These are phyloP conservation scores for Parnassius mnemosyne DNA, from an alignment of 2,888 invertebrate genomes.

Conservation along the genomic window DNA sequence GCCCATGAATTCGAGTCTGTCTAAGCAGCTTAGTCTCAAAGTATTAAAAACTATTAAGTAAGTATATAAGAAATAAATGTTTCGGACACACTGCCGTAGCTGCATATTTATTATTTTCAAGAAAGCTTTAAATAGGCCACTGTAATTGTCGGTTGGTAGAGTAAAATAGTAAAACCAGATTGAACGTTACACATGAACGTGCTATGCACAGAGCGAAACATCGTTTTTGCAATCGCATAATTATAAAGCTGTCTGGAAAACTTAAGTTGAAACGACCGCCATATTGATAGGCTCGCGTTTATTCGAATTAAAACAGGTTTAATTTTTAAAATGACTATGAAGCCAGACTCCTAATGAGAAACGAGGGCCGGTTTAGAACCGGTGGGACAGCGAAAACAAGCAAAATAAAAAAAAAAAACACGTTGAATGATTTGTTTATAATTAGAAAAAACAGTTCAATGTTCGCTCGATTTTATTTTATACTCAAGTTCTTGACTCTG, in stretches of 20 bases:
- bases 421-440: slow-evolving; percentile 1
- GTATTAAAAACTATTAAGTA: no score
- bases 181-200: slow-evolving; percentile 1
- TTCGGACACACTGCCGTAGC: background rate
- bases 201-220: slow-evolving; percentile 18
- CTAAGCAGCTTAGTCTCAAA: no score
- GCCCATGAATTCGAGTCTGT: no score
- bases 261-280: slow-evolving; percentile 19
- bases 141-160: slow-evolving; percentile 26
- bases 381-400: slow-evolving; percentile 6
- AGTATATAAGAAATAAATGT: background rate
- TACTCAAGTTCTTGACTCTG: slow-evolving; percentile 4
- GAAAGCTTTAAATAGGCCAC: slow-evolving; percentile 20
- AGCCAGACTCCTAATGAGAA: slow-evolving; percentile 25
- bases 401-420: background rate
- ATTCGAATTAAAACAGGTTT: slow-evolving; percentile 24
- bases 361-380: slow-evolving; percentile 17
- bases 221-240: slow-evolving; percentile 15
- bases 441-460: slow-evolving; percentile 7
- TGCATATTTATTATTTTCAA: background rate
- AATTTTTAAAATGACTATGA: slow-evolving; percentile 26
- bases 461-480: background rate
- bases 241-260: slow-evolving; percentile 19
- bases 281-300: slow-evolving; percentile 24
- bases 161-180: slow-evolving; percentile 19